Evolutionary conservation across 2,888 invertebrate genomes (phyloP).

Genomic region (Dynastes tityus): DNA sequence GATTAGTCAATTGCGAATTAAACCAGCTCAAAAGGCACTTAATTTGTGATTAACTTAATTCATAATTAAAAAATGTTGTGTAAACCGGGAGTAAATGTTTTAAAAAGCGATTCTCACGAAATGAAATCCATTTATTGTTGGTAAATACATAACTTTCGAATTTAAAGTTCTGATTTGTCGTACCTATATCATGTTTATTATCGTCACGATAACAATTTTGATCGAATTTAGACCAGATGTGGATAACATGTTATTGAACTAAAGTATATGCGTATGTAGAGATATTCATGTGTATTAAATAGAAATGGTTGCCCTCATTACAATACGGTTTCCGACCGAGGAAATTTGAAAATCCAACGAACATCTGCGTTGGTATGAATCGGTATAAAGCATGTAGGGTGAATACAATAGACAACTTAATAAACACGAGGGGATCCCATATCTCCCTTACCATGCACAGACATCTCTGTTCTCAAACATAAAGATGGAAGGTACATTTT

Average conservation of each 20-base stretch:
- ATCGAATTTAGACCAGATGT: too few relatives aligned
- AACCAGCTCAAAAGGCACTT: too few relatives aligned
- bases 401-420: conserved; percentile 34
- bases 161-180: too few relatives aligned
- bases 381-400: conserved; percentile 13
- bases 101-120: too few relatives aligned
- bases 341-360: conserved; percentile 12
- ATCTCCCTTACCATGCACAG: conserved; percentile 19
- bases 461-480: background rate
- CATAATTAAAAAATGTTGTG: too few relatives aligned
- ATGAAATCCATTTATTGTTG: too few relatives aligned
- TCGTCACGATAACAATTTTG: too few relatives aligned
- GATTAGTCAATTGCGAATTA: too few relatives aligned
- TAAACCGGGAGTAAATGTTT: too few relatives aligned
- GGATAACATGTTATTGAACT: background rate
- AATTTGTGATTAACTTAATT: too few relatives aligned
- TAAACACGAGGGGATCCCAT: conserved; percentile 14
- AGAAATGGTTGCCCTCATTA: background rate
- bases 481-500: background rate
- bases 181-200: too few relatives aligned
- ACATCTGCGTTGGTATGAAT: conserved; percentile 24
- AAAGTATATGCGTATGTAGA: background rate
- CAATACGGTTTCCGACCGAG: background rate
- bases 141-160: too few relatives aligned
- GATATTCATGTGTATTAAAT: background rate